phyloP scores from a whole-genome alignment of 2,797 vertebrate genomes.

The Alcedo atthis region DNA sequence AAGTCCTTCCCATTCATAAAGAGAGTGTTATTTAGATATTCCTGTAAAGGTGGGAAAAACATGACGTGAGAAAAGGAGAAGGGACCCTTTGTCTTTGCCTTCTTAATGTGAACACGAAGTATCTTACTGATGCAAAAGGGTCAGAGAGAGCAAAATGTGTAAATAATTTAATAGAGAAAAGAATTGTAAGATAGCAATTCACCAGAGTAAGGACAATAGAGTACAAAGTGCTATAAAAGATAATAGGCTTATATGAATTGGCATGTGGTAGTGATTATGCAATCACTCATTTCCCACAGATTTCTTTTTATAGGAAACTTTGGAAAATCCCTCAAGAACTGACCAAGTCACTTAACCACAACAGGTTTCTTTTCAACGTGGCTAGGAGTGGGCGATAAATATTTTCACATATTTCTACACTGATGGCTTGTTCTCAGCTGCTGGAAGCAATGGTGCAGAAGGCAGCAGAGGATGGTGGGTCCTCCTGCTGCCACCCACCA shows the following conservation, averaged over 20 bases:
- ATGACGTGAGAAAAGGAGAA: background rate
- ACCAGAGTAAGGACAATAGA: slow-evolving; percentile 65
- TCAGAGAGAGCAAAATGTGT: background rate
- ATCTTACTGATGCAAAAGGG: background rate
- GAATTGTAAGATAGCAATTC: slow-evolving; percentile 59
- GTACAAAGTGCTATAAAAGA: slow-evolving; percentile 74
- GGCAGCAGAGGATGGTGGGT: background rate
- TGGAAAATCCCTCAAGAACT: slow-evolving; percentile 81
- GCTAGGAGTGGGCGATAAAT: slow-evolving; percentile 72
- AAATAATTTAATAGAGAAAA: slow-evolving; percentile 63
- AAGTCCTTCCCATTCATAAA: background rate
- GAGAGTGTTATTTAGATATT: background rate
- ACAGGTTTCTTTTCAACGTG: slow-evolving; percentile 82
- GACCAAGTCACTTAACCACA: slow-evolving; percentile 80
- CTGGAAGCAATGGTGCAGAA: background rate
- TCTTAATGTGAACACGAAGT: background rate
- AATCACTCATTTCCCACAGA: slow-evolving; percentile 82
- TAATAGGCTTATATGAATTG: slow-evolving; percentile 77
- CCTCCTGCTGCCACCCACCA: background rate
- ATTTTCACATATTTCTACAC: slow-evolving; percentile 43
- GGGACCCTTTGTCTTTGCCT: background rate
- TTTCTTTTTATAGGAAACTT: slow-evolving; percentile 83
- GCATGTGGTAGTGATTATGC: slow-evolving; percentile 83
- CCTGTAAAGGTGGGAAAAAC: slow-evolving; percentile 24
- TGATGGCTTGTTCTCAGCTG: slow-evolving; percentile 29